Percentiles rank a stretch among this genome's conserved stretches.
Conservation (phyloP, 2,113 vertebrate species). For the Aleadryas rufinucha region DNA sequence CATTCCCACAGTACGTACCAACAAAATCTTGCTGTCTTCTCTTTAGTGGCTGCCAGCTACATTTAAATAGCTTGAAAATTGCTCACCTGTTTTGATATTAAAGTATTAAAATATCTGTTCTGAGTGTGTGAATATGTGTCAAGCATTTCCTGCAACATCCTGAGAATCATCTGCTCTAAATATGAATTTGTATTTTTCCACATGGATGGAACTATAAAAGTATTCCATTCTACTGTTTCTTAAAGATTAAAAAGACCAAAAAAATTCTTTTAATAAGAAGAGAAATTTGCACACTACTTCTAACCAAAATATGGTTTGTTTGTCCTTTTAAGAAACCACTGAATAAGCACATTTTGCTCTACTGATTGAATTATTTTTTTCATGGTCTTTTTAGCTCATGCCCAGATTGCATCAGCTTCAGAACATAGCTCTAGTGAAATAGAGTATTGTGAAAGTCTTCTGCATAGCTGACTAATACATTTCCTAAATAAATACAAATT, state of each 20-base stretch:
- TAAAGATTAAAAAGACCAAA: neutral
- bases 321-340: conserved; percentile 24
- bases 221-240: neutral
- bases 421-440: conserved; percentile 51
- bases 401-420: conserved; percentile 48
- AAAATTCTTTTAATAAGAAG: neutral
- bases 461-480: conserved; percentile 24
- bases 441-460: conserved; percentile 51
- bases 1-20: neutral
- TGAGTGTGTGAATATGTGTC: neutral
- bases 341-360: conserved; percentile 40
- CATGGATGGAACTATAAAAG: neutral
- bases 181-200: neutral
- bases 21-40: neutral
- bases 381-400: conserved; percentile 29
- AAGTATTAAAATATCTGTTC: neutral
- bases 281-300: neutral
- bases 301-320: conserved; percentile 32
- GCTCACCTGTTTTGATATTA: neutral
- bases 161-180: neutral
- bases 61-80: neutral
- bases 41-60: neutral
- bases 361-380: conserved; percentile 25
- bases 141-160: neutral
- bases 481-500: conserved; percentile 62